Conservation (phyloP, 1,140 invertebrate genomes). For the Cotesia chilonis region DNA sequence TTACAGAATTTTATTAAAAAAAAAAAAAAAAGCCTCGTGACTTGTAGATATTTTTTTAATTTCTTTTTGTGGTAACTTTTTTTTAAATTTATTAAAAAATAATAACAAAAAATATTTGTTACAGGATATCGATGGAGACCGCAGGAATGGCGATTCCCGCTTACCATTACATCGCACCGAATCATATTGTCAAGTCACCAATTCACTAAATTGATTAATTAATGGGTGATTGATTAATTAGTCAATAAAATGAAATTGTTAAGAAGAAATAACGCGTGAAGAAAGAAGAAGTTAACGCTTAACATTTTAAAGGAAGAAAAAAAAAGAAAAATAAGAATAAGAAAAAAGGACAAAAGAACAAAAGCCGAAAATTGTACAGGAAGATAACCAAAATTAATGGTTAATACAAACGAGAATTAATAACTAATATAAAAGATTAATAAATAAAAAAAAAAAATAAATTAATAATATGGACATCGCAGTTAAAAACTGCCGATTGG, state of each 20-base stretch:
- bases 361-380: not conserved
- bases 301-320: not conserved
- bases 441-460: conserved; percentile 42
- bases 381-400: not conserved
- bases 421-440: conserved; percentile 32
- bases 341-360: not conserved
- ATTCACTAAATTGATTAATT: conserved; percentile 73
- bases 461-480: conserved; percentile 54
- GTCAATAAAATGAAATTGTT: no score
- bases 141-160: conserved; percentile 86
- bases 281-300: not conserved
- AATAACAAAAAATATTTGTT: conserved; percentile 54
- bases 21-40: not conserved
- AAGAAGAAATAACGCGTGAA: not conserved
- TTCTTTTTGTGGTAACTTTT: conserved; percentile 10
- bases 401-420: conserved; percentile 32
- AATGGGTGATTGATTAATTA: no score
- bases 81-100: not conserved
- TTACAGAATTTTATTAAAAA: not conserved
- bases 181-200: conserved; percentile 90
- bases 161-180: conserved; percentile 90
- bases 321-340: not conserved
- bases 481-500: conserved; percentile 59
- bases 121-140: conserved; percentile 92
- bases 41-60: no score